Percentiles rank a stretch among this genome's conserved stretches.
These are phyloP conservation scores for Diachrysia chrysitis DNA, from an alignment of 2,888 invertebrate genomes.

Conservation along the genomic window DNA sequence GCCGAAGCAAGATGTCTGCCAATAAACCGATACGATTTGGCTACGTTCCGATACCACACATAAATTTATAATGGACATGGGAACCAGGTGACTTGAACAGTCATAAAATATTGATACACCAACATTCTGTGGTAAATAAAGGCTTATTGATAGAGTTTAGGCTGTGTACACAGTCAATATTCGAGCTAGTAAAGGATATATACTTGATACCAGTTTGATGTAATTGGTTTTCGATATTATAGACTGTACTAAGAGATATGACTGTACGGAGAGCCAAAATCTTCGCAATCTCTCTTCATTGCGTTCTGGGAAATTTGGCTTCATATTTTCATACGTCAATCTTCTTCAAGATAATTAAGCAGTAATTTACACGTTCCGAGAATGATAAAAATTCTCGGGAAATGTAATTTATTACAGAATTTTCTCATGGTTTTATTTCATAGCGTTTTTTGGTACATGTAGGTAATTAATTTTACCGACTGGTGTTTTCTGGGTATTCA, in stretches of 20 bases:
- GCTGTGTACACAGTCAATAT: constrained; percentile 18
- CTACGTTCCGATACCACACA: constrained; percentile 71
- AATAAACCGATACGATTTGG: constrained; percentile 74
- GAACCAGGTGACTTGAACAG: constrained; percentile 71
- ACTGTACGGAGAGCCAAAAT: not conserved
- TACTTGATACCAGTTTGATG: constrained; percentile 2
- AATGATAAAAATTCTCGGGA: not conserved
- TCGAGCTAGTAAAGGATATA: not conserved
- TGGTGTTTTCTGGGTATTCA: not conserved
- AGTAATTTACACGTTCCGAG: not conserved
- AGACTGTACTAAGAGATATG: not conserved
- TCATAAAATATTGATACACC: constrained; percentile 63
- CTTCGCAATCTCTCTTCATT: too few species aligned
- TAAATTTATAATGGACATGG: constrained; percentile 71
- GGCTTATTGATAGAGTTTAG: constrained; percentile 34
- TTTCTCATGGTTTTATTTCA: not conserved
- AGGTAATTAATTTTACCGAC: not conserved
- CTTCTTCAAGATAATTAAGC: not conserved
- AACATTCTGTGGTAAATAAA: constrained; percentile 48
- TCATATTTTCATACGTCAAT: not conserved
- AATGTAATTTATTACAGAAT: not conserved
- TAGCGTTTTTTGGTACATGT: not conserved
- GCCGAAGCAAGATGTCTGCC: constrained; percentile 66
- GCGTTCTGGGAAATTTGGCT: not conserved
- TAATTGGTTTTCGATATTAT: not conserved